These are phyloP conservation scores for Pteropus alecto DNA, from an alignment of 2,113 vertebrate genomes.

Conservation along the genomic window DNA sequence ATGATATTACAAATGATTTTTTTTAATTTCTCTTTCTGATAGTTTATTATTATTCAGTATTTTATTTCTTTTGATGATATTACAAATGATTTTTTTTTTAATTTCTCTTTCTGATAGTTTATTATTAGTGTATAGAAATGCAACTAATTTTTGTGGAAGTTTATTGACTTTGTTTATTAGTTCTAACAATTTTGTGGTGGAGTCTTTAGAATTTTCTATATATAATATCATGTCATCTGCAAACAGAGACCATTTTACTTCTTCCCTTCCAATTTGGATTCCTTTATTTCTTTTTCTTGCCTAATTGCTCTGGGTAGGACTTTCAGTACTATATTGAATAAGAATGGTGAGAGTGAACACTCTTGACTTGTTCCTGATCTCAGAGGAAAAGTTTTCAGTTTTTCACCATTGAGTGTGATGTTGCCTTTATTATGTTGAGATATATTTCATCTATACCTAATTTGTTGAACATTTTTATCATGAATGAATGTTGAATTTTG, in stretches of 20 bases:
- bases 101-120: not conserved
- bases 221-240: not conserved
- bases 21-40: not conserved
- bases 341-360: too few relatives aligned
- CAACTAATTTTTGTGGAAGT: not conserved
- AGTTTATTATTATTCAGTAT: not conserved
- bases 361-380: too few relatives aligned
- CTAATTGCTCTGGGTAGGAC: not conserved
- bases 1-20: not conserved
- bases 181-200: not conserved
- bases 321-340: not conserved
- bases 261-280: not conserved
- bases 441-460: too few relatives aligned
- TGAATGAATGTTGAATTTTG: too few relatives aligned
- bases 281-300: not conserved
- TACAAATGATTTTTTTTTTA: not conserved
- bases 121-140: not conserved
- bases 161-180: not conserved
- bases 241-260: not conserved
- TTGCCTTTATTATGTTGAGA: too few relatives aligned
- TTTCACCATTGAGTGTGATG: too few relatives aligned
- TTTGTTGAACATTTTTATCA: too few relatives aligned
- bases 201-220: not conserved
- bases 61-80: not conserved
- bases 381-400: too few relatives aligned